These are phyloP conservation scores for Sinelater perroti DNA, from an alignment of 2,888 invertebrate genomes.

Conservation along the genomic window DNA sequence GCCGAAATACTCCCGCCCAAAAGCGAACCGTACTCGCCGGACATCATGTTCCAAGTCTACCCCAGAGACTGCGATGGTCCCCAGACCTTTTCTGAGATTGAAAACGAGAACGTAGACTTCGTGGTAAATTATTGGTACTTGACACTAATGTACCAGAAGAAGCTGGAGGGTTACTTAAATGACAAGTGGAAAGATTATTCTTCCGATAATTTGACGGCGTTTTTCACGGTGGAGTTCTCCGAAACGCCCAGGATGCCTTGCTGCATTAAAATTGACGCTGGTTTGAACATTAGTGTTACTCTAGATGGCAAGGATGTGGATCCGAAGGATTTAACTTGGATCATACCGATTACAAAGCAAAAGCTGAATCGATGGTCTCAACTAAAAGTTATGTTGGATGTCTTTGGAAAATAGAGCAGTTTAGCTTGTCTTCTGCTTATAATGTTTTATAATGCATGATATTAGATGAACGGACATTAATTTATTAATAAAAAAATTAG, in stretches of 20 bases:
- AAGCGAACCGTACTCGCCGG: constrained; percentile 2
- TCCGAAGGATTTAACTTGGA: constrained; percentile 35
- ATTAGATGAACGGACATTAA: no score
- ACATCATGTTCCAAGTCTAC: constrained; percentile 16
- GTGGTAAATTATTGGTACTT: constrained; percentile 31
- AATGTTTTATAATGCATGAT: constrained; percentile 37
- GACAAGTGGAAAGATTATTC: constrained; percentile 18
- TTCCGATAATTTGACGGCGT: constrained; percentile 9
- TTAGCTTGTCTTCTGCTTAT: constrained; percentile 14
- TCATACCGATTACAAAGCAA: constrained; percentile 26
- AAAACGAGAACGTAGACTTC: constrained; percentile 28
- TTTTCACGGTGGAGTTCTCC: constrained; percentile 26
- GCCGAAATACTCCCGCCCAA: no score
- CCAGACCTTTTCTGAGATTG: constrained; percentile 30
- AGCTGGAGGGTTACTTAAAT: constrained; percentile 4
- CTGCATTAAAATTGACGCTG: constrained; percentile 28
- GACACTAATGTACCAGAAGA: constrained; percentile 10
- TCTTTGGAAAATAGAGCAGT: constrained; percentile 15
- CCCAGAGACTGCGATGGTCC: constrained; percentile 20
- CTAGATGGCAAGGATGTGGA: constrained; percentile 35
- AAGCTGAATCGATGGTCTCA: constrained; percentile 38
- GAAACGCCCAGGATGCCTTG: constrained; percentile 26
- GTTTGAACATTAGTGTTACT: constrained; percentile 18
- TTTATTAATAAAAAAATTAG: no score
- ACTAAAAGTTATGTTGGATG: constrained; percentile 21